A percentile compares a stretch with the other conserved stretches of the same genome.
Conservation (phyloP, 92 coral and sea anemone species). For the Meandrina meandrites region DNA sequence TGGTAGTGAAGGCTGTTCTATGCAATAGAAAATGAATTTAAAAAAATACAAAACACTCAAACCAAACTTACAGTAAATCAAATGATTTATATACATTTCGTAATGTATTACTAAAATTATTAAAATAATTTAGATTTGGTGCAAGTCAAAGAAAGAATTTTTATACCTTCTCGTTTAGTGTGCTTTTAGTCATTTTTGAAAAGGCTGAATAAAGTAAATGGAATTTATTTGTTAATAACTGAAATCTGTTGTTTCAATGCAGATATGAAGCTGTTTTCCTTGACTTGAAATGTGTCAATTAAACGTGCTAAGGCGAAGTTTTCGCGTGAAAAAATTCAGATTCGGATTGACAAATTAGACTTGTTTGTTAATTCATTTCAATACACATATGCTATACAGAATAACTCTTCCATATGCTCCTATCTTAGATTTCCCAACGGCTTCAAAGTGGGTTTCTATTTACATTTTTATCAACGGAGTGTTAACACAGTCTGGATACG, state of each 20-base stretch:
- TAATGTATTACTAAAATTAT: neutral
- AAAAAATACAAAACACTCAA: no score
- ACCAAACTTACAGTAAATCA: no score
- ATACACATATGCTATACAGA: neutral
- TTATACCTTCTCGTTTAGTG: neutral
- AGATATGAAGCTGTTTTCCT: neutral
- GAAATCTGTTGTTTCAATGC: neutral
- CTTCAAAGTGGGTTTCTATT: neutral
- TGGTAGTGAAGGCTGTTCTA: no score
- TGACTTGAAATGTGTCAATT: neutral
- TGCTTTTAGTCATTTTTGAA: neutral
- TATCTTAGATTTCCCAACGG: neutral
- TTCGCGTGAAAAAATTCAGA: neutral
- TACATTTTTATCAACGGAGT: neutral
- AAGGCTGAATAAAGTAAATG: no score
- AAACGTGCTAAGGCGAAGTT: neutral
- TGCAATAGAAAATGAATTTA: no score
- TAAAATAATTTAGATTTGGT: neutral
- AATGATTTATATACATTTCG: no score
- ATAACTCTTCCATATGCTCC: neutral
- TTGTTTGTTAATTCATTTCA: neutral
- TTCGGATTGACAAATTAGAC: neutral
- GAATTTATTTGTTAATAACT: neutral
- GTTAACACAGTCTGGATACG: no score
- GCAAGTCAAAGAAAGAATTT: neutral